Conservation (phyloP, 2,113 vertebrate genomes). For the Coregonus clupeaformis region DNA sequence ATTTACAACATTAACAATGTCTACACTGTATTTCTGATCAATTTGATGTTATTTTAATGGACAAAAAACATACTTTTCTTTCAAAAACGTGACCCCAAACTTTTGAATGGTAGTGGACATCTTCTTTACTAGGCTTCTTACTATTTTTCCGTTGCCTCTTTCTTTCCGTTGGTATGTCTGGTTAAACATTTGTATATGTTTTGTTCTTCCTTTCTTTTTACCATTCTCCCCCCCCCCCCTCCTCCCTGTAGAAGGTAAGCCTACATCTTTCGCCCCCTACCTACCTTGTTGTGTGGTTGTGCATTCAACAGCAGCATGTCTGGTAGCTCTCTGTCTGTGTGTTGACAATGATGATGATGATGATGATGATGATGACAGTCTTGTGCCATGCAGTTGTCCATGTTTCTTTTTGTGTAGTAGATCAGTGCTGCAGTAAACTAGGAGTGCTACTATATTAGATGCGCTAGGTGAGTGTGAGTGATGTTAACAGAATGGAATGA, state of each 20-base stretch:
- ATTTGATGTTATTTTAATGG: too few relatives aligned
- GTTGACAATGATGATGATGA: conserved; percentile 39
- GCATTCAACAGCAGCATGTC: conserved; percentile 78
- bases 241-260: conserved; percentile 96
- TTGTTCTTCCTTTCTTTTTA: conserved; percentile 74
- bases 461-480: background rate
- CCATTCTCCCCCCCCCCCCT: conserved; percentile 43
- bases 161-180: conserved; percentile 65
- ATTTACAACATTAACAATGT: too few relatives aligned
- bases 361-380: conserved; percentile 4
- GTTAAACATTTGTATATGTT: conserved; percentile 75
- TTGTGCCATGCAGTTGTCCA: conserved; percentile 62
- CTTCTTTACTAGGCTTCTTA: conserved; percentile 21
- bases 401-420: conserved; percentile 52
- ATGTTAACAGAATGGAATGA: conserved; percentile 22
- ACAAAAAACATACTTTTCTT: too few relatives aligned
- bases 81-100: too few relatives aligned
- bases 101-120: too few relatives aligned
- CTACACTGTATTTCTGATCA: too few relatives aligned
- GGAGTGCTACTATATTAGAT: background rate
- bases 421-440: background rate
- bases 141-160: conserved; percentile 46
- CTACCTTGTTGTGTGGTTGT: background rate
- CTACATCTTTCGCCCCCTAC: conserved; percentile 58
- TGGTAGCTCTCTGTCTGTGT: conserved; percentile 53